phyloP scores from a whole-genome alignment of 2,888 invertebrate species.

The Amphipyra berbera region DNA sequence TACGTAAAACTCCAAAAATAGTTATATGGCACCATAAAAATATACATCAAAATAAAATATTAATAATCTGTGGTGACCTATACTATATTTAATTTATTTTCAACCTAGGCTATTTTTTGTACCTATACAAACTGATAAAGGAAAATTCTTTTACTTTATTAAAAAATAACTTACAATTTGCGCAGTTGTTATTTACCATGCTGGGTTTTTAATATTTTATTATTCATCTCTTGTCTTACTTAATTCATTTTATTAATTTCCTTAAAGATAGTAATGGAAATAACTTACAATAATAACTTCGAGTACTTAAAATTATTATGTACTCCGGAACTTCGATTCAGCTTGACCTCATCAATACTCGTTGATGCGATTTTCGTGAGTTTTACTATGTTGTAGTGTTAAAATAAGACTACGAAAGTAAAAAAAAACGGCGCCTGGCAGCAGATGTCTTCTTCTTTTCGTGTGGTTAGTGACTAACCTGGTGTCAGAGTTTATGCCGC shows the following conservation, averaged over 20 bases:
- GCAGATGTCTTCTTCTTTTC: too few species aligned
- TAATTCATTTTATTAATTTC: not conserved
- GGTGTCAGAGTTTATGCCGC: too few species aligned
- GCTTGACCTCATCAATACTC: not conserved
- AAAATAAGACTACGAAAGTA: too few species aligned
- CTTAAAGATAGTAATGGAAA: not conserved
- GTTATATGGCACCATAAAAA: not conserved
- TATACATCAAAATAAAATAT: not conserved
- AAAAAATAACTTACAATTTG: too few species aligned
- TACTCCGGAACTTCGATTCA: not conserved
- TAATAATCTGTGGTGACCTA: not conserved
- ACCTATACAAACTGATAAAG: not conserved
- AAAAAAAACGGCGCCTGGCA: too few species aligned
- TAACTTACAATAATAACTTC: not conserved
- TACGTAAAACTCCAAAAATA: conserved; percentile 3
- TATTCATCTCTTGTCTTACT: not conserved
- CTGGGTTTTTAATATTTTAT: too few species aligned
- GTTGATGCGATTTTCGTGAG: not conserved
- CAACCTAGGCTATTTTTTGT: not conserved
- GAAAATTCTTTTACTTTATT: not conserved
- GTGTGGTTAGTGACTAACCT: too few species aligned
- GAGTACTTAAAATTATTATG: not conserved
- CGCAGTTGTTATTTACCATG: too few species aligned
- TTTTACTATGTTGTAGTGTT: not conserved
- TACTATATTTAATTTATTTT: not conserved